These are phyloP conservation scores for Silurus asotus DNA, from an alignment of 2,113 vertebrate species.

Conservation along the genomic window DNA sequence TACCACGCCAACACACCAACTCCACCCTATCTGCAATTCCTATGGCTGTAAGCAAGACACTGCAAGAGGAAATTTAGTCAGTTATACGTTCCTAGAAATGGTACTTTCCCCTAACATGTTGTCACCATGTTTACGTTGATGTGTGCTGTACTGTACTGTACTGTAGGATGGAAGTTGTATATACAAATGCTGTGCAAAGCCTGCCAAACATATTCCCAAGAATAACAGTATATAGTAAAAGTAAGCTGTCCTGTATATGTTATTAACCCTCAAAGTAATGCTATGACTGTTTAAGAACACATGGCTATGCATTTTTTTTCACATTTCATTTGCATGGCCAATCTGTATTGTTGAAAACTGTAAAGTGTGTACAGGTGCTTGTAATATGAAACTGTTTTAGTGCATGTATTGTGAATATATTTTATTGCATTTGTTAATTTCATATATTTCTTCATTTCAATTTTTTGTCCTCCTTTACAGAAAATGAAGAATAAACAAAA, in stretches of 20 bases:
- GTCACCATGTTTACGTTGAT: neutral
- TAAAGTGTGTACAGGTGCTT: neutral
- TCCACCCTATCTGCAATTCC: slow-evolving; percentile 68
- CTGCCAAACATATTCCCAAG: neutral
- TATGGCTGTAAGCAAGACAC: slow-evolving; percentile 58
- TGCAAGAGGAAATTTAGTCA: slow-evolving; percentile 54
- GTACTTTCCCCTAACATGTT: neutral
- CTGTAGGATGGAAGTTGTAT: neutral
- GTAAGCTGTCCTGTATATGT: neutral
- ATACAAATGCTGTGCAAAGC: neutral
- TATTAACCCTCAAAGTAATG: neutral
- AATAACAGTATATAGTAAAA: neutral
- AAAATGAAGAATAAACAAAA: slow-evolving; percentile 11
- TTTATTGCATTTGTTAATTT: slow-evolving; percentile 7
- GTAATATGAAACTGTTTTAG: neutral
- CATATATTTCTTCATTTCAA: neutral
- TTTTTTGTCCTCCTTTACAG: neutral
- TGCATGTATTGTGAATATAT: slow-evolving; percentile 12
- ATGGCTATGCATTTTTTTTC: neutral
- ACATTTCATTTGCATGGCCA: slow-evolving; percentile 15
- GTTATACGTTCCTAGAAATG: neutral
- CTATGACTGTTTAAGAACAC: slow-evolving; percentile 15
- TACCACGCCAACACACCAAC: slow-evolving; percentile 67
- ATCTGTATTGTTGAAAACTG: slow-evolving; percentile 26
- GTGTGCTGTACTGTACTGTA: neutral